Conservation (phyloP, 35 echinoderm and acorn worm species). For the Eucidaris tribuloides region DNA sequence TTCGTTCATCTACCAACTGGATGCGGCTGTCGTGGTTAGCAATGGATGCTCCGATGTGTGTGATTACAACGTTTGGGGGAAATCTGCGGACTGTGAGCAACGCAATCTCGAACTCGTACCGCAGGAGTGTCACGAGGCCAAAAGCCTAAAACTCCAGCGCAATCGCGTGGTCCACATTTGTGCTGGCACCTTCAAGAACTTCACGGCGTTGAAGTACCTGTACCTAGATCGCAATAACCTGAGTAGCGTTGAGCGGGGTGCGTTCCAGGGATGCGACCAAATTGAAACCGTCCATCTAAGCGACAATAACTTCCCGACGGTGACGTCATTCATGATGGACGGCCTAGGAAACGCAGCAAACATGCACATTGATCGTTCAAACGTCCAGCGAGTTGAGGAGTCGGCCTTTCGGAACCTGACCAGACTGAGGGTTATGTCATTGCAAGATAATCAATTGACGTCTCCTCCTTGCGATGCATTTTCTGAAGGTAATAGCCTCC, state of each 20-base stretch:
- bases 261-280: background rate
- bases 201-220: background rate
- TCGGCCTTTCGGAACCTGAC: background rate
- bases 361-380: background rate
- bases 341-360: background rate
- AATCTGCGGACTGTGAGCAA: background rate
- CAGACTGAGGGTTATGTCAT: background rate
- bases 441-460: background rate
- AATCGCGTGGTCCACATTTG: background rate
- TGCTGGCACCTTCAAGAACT: background rate
- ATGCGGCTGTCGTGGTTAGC: background rate
- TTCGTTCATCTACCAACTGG: too few species aligned
- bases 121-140: background rate
- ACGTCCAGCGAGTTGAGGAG: background rate
- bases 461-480: background rate
- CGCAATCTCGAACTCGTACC: background rate
- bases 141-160: background rate
- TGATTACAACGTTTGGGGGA: slow-evolving; percentile 10
- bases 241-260: background rate
- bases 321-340: background rate
- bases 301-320: background rate
- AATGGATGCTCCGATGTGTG: background rate
- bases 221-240: background rate
- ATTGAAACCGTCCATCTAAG: background rate
- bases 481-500: background rate